Percentiles rank a stretch among this genome's conserved stretches.
Evolutionary conservation across 92 coral and sea anemone species (phyloP).

Genomic region (Epizoanthus rinbou): DNA sequence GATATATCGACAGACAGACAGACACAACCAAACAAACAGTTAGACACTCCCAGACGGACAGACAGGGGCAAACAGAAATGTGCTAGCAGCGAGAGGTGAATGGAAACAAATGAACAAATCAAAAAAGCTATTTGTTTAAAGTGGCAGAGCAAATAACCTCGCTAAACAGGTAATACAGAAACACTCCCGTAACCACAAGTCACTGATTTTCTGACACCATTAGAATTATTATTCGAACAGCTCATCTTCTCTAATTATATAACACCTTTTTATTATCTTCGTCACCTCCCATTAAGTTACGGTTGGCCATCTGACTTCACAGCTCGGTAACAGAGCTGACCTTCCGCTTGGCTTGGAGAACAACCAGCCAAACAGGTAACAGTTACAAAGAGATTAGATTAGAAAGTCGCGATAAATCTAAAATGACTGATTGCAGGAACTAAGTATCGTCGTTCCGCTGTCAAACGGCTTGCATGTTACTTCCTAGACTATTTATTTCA

Average conservation of each 20-base stretch:
- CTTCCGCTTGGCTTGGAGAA: slow-evolving; percentile 13
- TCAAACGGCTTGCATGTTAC: slow-evolving; percentile 26
- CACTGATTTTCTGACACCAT: not conserved
- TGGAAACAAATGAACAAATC: too few relatives aligned
- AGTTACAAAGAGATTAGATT: slow-evolving; percentile 21
- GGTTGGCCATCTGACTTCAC: slow-evolving; percentile 40
- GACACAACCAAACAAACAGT: not conserved
- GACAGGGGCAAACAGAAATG: not conserved
- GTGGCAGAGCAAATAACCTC: too few relatives aligned
- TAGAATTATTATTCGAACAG: slow-evolving; percentile 12
- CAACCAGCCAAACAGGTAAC: slow-evolving; percentile 25
- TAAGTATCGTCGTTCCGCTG: slow-evolving; percentile 18
- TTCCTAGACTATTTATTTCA: slow-evolving; percentile 19
- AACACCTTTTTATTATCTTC: slow-evolving; percentile 10
- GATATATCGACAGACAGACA: not conserved
- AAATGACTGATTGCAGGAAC: slow-evolving; percentile 33
- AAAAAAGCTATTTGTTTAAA: too few relatives aligned
- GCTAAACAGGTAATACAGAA: not conserved
- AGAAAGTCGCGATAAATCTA: slow-evolving; percentile 29
- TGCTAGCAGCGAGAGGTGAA: not conserved
- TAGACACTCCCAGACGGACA: not conserved
- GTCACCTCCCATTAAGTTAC: slow-evolving; percentile 23
- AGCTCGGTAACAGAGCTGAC: slow-evolving; percentile 2
- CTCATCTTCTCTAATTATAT: not conserved
- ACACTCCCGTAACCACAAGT: slow-evolving; percentile 6